Conservation (phyloP, 2,888 invertebrate genomes). For the Rugalucina vietnamica region DNA sequence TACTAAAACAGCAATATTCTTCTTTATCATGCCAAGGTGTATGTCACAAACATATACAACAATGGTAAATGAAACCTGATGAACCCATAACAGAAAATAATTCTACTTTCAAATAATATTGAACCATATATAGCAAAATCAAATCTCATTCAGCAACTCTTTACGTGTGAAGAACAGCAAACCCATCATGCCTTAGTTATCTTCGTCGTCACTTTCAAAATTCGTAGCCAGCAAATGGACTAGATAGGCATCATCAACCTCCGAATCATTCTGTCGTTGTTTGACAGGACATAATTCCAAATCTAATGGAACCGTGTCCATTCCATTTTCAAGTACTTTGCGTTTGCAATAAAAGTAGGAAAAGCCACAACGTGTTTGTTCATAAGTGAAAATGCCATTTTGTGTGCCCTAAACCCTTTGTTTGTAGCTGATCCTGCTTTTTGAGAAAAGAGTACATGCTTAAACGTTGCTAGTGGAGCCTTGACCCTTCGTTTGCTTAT, state of each 20-base stretch:
- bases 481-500: neutral
- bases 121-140: neutral
- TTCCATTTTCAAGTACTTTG: neutral
- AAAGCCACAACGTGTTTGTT: neutral
- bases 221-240: neutral
- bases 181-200: too few relatives aligned
- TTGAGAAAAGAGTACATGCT: neutral
- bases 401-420: neutral
- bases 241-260: neutral
- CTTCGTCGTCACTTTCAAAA: neutral
- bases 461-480: neutral
- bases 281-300: neutral
- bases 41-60: too few relatives aligned
- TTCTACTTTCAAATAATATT: neutral
- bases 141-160: neutral
- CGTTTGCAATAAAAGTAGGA: neutral
- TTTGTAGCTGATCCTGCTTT: neutral
- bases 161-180: conserved; percentile 4
- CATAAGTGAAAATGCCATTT: neutral
- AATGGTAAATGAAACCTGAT: too few relatives aligned
- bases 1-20: too few relatives aligned
- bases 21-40: too few relatives aligned
- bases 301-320: neutral
- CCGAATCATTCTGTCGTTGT: neutral
- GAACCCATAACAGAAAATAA: neutral